These are phyloP conservation scores for Epinotia nisella DNA, from an alignment of 2,888 invertebrate species.

Conservation along the genomic window DNA sequence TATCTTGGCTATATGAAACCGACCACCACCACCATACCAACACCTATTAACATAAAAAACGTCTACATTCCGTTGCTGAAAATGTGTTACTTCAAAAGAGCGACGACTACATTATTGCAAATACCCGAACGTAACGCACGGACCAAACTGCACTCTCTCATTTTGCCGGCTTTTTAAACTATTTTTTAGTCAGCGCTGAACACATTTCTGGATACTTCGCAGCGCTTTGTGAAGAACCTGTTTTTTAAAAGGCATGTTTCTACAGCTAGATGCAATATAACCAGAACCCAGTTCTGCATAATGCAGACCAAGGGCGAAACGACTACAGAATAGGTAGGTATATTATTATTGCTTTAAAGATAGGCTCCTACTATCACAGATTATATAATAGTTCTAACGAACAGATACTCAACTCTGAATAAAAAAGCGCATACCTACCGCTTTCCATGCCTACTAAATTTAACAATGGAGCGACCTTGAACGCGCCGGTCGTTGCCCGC, in stretches of 20 bases:
- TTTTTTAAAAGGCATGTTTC: conserved; percentile 51
- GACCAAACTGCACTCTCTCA: conserved; percentile 19
- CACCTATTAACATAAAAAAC: neutral
- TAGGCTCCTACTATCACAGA: conserved; percentile 13
- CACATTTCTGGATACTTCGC: conserved; percentile 52
- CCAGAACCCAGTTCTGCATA: conserved; percentile 11
- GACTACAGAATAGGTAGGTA: conserved; percentile 24
- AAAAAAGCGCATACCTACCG: too few species aligned
- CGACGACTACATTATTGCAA: conserved; percentile 34
- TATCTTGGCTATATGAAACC: too few species aligned
- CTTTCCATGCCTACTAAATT: too few species aligned
- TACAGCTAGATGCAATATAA: conserved; percentile 4
- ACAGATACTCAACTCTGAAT: too few species aligned
- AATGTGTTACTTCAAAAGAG: conserved; percentile 5
- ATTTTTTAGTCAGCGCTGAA: conserved; percentile 50
- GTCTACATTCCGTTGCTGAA: conserved; percentile 3
- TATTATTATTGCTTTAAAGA: conserved; percentile 10
- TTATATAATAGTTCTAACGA: too few species aligned
- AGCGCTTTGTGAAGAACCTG: conserved; percentile 52
- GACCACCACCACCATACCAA: too few species aligned
- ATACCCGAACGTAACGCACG: conserved; percentile 14
- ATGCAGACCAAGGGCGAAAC: conserved; percentile 11
- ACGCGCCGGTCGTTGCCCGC: too few species aligned
- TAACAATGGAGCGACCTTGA: too few species aligned
- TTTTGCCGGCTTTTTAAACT: conserved; percentile 50